Percentiles rank a stretch among this genome's conserved stretches.
Conservation (phyloP, 2,888 invertebrate species). For the Chloromyia formosa region DNA sequence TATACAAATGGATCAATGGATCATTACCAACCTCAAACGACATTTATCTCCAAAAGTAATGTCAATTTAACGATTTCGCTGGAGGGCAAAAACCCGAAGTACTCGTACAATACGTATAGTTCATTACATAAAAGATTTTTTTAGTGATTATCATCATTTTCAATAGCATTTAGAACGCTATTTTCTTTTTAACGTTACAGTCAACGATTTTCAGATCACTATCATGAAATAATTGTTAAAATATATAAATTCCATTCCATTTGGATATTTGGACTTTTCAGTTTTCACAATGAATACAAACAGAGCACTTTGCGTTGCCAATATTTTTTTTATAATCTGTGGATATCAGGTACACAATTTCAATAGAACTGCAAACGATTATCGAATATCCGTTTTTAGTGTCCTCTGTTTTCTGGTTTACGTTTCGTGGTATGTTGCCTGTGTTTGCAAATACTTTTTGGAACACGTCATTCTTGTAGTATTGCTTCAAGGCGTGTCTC, state of each 20-base stretch:
- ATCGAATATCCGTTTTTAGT: conserved; percentile 51
- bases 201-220: conserved; percentile 1
- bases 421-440: conserved; percentile 50
- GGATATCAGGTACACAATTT: conserved; percentile 55
- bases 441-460: conserved; percentile 42
- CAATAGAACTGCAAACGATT: conserved; percentile 50
- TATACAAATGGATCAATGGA: too few relatives aligned
- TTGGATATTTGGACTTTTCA: not conserved
- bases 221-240: not conserved
- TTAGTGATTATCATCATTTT: too few relatives aligned
- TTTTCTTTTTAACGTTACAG: not conserved
- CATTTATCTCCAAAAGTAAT: too few relatives aligned
- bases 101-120: too few relatives aligned
- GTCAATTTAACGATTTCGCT: too few relatives aligned
- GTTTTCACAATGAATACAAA: conserved; percentile 52
- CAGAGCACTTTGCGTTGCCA: conserved; percentile 53
- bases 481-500: conserved; percentile 33
- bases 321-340: conserved; percentile 51
- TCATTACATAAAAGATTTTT: too few relatives aligned
- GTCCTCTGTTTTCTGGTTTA: conserved; percentile 51
- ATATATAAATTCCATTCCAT: not conserved
- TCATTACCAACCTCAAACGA: too few relatives aligned
- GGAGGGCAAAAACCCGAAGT: too few relatives aligned
- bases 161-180: too few relatives aligned
- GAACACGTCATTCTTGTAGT: conserved; percentile 5